Evolutionary conservation across 2,888 invertebrate species (phyloP).

Genomic region (Polyploca ridens): DNA sequence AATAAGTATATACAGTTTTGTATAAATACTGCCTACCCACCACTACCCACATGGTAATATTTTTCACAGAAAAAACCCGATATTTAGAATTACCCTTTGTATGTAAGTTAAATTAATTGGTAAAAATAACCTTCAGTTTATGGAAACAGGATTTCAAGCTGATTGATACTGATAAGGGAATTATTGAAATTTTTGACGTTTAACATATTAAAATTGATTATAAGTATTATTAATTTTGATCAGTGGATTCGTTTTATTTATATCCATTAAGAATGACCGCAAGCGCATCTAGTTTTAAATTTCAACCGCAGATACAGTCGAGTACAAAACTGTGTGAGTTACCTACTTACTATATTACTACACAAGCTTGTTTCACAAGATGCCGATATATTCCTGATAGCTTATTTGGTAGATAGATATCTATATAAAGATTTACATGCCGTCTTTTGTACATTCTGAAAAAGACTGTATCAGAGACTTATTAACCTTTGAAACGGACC

Average conservation of each 20-base stretch:
- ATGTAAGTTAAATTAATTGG: neutral
- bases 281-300: too few relatives aligned
- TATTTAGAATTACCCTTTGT: neutral
- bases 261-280: too few relatives aligned
- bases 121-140: slow-evolving; percentile 11
- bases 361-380: too few relatives aligned
- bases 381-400: too few relatives aligned
- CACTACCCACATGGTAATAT: neutral
- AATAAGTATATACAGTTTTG: too few relatives aligned
- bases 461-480: too few relatives aligned
- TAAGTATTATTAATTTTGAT: slow-evolving; percentile 47
- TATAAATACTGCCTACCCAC: neutral
- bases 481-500: neutral
- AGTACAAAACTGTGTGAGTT: too few relatives aligned
- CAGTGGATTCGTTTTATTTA: neutral
- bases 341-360: too few relatives aligned
- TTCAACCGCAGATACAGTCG: too few relatives aligned
- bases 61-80: neutral
- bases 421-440: too few relatives aligned
- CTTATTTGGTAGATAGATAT: too few relatives aligned
- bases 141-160: slow-evolving; percentile 53
- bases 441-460: too few relatives aligned
- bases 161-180: slow-evolving; percentile 49
- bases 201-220: slow-evolving; percentile 50
- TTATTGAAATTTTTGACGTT: slow-evolving; percentile 60